Percentiles rank a stretch among this genome's conserved stretches.
phyloP scores from a whole-genome alignment of 1,140 invertebrate genomes.

The Drosophila nikananu region DNA sequence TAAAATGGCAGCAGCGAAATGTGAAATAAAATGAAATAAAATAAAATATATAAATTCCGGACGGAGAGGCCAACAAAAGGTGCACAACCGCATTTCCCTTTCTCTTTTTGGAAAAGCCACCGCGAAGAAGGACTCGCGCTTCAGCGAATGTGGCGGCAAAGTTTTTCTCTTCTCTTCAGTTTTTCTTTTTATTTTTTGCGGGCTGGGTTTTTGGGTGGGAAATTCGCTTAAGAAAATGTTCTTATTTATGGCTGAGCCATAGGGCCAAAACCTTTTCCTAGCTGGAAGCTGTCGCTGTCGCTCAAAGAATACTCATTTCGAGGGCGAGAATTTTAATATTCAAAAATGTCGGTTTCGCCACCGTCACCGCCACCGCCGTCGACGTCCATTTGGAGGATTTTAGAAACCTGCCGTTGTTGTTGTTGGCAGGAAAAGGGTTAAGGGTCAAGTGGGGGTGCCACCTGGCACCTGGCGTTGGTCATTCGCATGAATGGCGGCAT shows the following conservation, averaged over 20 bases:
- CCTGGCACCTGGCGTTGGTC: conserved; percentile 41
- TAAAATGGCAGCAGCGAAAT: conserved; percentile 56
- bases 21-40: conserved; percentile 61
- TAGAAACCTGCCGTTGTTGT: conserved; percentile 15
- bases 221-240: conserved; percentile 60
- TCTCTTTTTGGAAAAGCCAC: conserved; percentile 1
- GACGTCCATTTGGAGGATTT: conserved; percentile 65
- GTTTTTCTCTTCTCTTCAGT: conserved; percentile 29
- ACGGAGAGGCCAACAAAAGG: conserved; percentile 51
- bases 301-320: conserved; percentile 40
- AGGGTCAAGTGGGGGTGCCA: background rate
- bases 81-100: conserved; percentile 34
- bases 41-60: conserved; percentile 56
- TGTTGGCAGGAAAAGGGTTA: conserved; percentile 15
- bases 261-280: conserved; percentile 22
- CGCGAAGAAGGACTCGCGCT: conserved; percentile 9
- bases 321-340: conserved; percentile 65
- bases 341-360: conserved; percentile 60
- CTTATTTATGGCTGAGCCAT: conserved; percentile 62
- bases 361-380: background rate
- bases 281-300: conserved; percentile 1
- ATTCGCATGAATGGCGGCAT: conserved; percentile 54
- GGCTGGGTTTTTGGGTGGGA: background rate
- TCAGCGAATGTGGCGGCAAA: conserved; percentile 47
- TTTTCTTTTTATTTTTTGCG: background rate